These are phyloP conservation scores for Phylloscopus whistleri DNA, from an alignment of 2,113 vertebrate species.

Conservation along the genomic window DNA sequence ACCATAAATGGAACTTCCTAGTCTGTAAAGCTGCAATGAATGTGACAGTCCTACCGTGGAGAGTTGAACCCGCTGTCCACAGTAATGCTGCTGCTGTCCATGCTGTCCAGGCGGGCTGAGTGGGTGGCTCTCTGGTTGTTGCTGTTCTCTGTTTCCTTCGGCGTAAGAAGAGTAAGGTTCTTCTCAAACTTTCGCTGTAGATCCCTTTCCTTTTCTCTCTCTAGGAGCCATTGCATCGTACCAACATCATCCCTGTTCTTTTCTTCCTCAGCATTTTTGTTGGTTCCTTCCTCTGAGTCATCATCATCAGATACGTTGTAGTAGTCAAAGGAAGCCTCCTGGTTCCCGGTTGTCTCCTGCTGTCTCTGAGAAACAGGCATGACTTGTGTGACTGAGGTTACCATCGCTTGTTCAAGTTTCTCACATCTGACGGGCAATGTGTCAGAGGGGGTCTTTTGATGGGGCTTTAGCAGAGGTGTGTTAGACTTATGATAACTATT, in stretches of 20 bases:
- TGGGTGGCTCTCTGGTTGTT: constrained; percentile 93
- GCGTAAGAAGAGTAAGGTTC: constrained; percentile 92
- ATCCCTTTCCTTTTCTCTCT: constrained; percentile 93
- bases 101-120: constrained; percentile 94
- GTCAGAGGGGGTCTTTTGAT: constrained; percentile 81
- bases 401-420: constrained; percentile 84
- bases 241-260: constrained; percentile 85
- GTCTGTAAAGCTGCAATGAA: constrained; percentile 46
- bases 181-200: constrained; percentile 96
- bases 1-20: background rate
- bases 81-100: constrained; percentile 98
- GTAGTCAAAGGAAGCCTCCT: constrained; percentile 93
- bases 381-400: constrained; percentile 76
- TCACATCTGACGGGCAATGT: constrained; percentile 83
- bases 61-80: constrained; percentile 99
- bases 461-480: constrained; percentile 83
- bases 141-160: constrained; percentile 88
- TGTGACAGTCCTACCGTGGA: constrained; percentile 86
- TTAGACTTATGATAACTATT: constrained; percentile 92
- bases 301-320: constrained; percentile 97
- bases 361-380: constrained; percentile 80
- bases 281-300: constrained; percentile 87
- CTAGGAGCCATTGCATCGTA: constrained; percentile 96
- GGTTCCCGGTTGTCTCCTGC: constrained; percentile 80
- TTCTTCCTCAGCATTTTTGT: constrained; percentile 80